A percentile compares a stretch with the other conserved stretches of the same genome.
These are phyloP conservation scores for Dendrolimus pini DNA, from an alignment of 2,888 invertebrate genomes.

Conservation along the genomic window DNA sequence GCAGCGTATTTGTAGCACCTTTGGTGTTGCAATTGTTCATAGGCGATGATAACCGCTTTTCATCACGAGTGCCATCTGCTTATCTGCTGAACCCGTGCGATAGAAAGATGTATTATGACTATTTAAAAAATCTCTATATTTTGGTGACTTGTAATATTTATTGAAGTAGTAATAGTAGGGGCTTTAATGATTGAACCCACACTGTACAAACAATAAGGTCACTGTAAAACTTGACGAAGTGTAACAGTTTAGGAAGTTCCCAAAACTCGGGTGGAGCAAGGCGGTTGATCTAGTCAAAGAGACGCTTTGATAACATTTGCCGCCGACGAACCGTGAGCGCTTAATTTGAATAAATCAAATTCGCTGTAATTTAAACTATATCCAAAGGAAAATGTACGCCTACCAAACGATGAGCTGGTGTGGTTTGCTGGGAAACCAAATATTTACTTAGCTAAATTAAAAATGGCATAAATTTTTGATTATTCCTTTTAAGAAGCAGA, in stretches of 20 bases:
- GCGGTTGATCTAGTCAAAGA: constrained; percentile 48
- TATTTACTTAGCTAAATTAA: not conserved
- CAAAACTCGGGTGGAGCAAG: constrained; percentile 38
- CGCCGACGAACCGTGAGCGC: constrained; percentile 41
- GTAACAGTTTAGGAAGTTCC: constrained; percentile 55
- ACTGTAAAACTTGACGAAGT: constrained; percentile 46
- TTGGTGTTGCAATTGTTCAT: too few relatives aligned
- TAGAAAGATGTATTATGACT: too few relatives aligned
- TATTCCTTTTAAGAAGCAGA: too few relatives aligned
- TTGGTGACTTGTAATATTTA: too few relatives aligned
- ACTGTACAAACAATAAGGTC: constrained; percentile 45
- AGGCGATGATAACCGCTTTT: too few relatives aligned
- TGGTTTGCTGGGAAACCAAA: not conserved
- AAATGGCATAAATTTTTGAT: not conserved
- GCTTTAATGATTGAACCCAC: constrained; percentile 17
- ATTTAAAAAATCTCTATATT: too few relatives aligned
- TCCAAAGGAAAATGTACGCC: constrained; percentile 14
- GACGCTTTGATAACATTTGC: constrained; percentile 56
- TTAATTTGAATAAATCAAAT: constrained; percentile 64
- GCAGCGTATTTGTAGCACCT: too few relatives aligned
- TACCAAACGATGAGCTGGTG: not conserved
- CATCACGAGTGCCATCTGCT: too few relatives aligned
- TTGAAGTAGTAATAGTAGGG: constrained; percentile 15
- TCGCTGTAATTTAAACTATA: constrained; percentile 34
- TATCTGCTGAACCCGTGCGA: too few relatives aligned